Conservation (phyloP, 2,797 vertebrate genomes). For the Schizopygopsis pylzovi region DNA sequence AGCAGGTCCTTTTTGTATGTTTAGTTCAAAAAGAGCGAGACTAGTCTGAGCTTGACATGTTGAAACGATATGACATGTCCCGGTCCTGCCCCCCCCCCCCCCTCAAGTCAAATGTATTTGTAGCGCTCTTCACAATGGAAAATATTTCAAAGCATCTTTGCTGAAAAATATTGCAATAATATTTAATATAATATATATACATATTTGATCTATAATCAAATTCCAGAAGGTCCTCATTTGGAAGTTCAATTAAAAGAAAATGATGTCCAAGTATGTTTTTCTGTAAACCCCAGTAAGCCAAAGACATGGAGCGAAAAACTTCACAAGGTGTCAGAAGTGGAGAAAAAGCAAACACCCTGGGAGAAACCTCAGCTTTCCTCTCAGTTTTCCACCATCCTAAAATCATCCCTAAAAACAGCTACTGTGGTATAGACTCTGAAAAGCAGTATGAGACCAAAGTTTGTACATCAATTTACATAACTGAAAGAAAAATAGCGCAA, state of each 20-base stretch:
- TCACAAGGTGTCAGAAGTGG: neutral
- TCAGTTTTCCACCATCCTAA: neutral
- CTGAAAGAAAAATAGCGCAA: neutral
- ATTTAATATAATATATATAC: no score
- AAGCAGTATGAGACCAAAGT: neutral
- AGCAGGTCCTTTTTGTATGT: neutral
- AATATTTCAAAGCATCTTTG: neutral
- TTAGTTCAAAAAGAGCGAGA: neutral
- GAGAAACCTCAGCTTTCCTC: neutral
- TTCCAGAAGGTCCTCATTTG: neutral
- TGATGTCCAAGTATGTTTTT: neutral
- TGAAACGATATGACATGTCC: neutral
- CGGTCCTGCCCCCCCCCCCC: no score
- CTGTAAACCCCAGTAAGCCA: neutral
- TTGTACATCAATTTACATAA: neutral
- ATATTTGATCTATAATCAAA: neutral
- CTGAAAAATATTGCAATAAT: neutral
- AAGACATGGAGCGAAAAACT: neutral
- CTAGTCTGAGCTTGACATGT: no score
- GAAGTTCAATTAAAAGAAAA: neutral
- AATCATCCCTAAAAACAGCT: neutral
- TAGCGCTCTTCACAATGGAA: neutral
- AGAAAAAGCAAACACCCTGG: neutral
- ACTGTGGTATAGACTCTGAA: no score
- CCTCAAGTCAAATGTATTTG: neutral